phyloP scores from a whole-genome alignment of 2,888 invertebrate genomes.

The Ophion ellenae region DNA sequence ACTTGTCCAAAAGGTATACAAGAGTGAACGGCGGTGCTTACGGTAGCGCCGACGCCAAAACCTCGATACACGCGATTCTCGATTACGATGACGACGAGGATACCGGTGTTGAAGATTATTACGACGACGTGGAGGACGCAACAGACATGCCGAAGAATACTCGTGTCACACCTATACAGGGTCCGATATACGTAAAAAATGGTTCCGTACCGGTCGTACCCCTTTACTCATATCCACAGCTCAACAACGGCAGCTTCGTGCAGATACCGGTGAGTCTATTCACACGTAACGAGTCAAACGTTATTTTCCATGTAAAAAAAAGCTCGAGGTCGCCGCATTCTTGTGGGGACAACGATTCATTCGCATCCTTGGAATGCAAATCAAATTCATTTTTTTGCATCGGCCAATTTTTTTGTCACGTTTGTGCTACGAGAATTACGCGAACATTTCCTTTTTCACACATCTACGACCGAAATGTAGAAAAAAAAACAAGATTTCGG shows the following conservation, averaged over 20 bases:
- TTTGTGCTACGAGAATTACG: no score
- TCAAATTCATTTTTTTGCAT: neutral
- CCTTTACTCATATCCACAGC: slow-evolving; percentile 92
- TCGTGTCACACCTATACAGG: slow-evolving; percentile 93
- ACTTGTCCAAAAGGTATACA: slow-evolving; percentile 76
- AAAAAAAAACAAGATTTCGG: neutral
- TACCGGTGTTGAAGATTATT: slow-evolving; percentile 87
- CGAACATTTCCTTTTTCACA: neutral
- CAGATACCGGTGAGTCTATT: slow-evolving; percentile 93
- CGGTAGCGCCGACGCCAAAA: slow-evolving; percentile 83
- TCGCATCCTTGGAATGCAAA: neutral
- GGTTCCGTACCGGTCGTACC: slow-evolving; percentile 95
- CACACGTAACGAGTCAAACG: neutral
- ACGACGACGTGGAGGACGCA: slow-evolving; percentile 83
- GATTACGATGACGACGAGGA: slow-evolving; percentile 86
- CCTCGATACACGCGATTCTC: slow-evolving; percentile 89
- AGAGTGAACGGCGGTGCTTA: slow-evolving; percentile 79
- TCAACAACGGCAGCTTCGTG: slow-evolving; percentile 94
- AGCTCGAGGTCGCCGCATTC: neutral
- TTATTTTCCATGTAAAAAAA: neutral
- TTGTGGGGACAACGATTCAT: neutral
- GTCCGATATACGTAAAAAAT: slow-evolving; percentile 94
- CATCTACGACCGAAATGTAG: neutral
- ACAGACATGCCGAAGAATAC: slow-evolving; percentile 83
- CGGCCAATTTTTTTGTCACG: no score